Base-by-base conservation (phyloP, 2,888 invertebrate genomes). In the Neria commutata region DNA sequence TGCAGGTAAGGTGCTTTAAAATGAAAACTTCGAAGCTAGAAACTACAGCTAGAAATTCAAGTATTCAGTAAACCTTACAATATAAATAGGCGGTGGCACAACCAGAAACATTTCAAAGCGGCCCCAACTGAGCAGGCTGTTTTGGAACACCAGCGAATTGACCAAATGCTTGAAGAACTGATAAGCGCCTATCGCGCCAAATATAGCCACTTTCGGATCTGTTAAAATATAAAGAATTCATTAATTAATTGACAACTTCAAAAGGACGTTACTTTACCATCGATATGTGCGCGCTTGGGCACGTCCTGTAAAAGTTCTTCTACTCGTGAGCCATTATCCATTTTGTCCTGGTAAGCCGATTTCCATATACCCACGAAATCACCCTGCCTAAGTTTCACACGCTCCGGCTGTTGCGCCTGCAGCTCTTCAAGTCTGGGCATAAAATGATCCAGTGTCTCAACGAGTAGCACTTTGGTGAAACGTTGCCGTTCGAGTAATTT, bases 81-180 rank as follows among this genome's bases (percentile, higher is more conserved):
- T 80, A 80, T 86, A 90, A 65, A 88, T 78, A 25, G 84, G 83
- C 19, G 86, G 87, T 25, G 85, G 84, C 77, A 90, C 77, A 0
- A 86, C 83, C 2, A 89, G 80, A 73, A 86, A 90, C 60, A 91
- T 81, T 68, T 87, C 86, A 24, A 86, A 83, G 64, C 88, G 84
- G 34, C 91, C 91, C 60, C 84, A 77, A 25, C 83, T 82, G 59
- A 84, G 81, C 3, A 87, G 77, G 54, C 84, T 83, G 56, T 83
- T 84, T 78, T 88, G 86, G 67, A 87, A 86, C 4, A 88, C 79
- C 53, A 88, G 80, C 23, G 85, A 86, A 66, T 83, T 83, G 29
- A 90, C 84, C 56, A 91, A 71, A 77, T 88, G 85, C 67, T 83
- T 86, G n/a, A 91, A 83, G 77, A 90, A 89, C 1, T 77, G 75